A percentile compares a stretch with the other conserved stretches of the same genome.
Evolutionary conservation across 2,888 invertebrate species (phyloP).

Genomic region (Pseudeuparius sepicola): DNA sequence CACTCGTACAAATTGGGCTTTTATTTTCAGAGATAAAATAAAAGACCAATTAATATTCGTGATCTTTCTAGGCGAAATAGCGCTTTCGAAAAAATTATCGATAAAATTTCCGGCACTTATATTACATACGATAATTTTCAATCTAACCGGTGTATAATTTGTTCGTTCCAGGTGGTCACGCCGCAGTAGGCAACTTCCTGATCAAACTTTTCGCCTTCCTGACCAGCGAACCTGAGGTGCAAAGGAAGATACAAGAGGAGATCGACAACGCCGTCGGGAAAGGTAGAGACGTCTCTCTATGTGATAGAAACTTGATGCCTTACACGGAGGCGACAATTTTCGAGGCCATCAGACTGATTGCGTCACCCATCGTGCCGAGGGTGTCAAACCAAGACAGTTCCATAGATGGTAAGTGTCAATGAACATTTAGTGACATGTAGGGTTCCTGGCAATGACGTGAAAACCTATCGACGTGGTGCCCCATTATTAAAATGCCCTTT

Average conservation of each 20-base stretch:
- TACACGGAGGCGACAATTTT: slow-evolving; percentile 52
- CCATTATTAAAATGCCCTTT: too few species aligned
- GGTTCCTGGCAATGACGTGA: too few species aligned
- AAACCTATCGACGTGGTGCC: too few species aligned
- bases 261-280: slow-evolving; percentile 38
- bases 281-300: slow-evolving; percentile 29
- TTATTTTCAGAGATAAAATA: too few species aligned
- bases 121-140: not conserved
- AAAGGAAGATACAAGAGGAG: slow-evolving; percentile 45
- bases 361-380: slow-evolving; percentile 59
- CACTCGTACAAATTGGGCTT: too few species aligned
- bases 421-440: too few species aligned
- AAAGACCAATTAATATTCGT: too few species aligned
- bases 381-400: slow-evolving; percentile 53
- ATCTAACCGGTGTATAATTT: slow-evolving; percentile 1
- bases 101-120: too few species aligned
- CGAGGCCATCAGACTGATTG: slow-evolving; percentile 52
- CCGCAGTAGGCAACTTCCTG: slow-evolving; percentile 53
- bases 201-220: slow-evolving; percentile 49
- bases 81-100: too few species aligned
- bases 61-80: too few species aligned
- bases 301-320: slow-evolving; percentile 44
- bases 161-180: slow-evolving; percentile 43
- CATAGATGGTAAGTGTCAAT: slow-evolving; percentile 46
- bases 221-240: slow-evolving; percentile 44